These are phyloP conservation scores for Oophaga sylvatica DNA, from an alignment of 2,797 vertebrate genomes.

Conservation along the genomic window DNA sequence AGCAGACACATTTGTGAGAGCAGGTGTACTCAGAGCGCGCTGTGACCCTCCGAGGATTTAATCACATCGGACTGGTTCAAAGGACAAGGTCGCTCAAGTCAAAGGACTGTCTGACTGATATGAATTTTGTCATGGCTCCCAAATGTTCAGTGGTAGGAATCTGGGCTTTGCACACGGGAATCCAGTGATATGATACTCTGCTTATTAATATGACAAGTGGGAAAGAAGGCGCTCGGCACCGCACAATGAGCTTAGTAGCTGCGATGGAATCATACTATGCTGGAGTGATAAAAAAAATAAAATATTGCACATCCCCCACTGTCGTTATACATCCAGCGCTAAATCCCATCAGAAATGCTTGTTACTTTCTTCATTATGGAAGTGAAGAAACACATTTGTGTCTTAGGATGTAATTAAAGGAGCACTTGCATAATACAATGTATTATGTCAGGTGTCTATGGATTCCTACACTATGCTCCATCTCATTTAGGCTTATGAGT, in stretches of 20 bases:
- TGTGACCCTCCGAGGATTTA: slow-evolving; percentile 71
- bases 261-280: slow-evolving; percentile 70
- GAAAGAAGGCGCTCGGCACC: slow-evolving; percentile 68
- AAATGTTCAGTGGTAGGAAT: slow-evolving; percentile 71
- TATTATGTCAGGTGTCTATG: not conserved
- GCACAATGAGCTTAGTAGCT: slow-evolving; percentile 70
- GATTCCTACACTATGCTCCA: not conserved
- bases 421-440: not conserved
- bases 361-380: not conserved
- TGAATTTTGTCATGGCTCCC: slow-evolving; percentile 75
- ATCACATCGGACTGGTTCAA: slow-evolving; percentile 73
- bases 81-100: slow-evolving; percentile 73
- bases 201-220: slow-evolving; percentile 75
- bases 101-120: slow-evolving; percentile 72
- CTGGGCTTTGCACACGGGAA: slow-evolving; percentile 73
- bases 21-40: slow-evolving; percentile 65
- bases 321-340: not conserved
- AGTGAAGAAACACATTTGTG: not conserved
- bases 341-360: not conserved
- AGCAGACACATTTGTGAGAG: slow-evolving; percentile 69
- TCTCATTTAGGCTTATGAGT: too few species aligned
- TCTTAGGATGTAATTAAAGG: not conserved
- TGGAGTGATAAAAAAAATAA: slow-evolving; percentile 17
- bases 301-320: not conserved
- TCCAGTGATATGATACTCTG: slow-evolving; percentile 74